Evolutionary conservation across 2,888 invertebrate genomes (phyloP), one percentile per base, ranked within the genome.

Genomic region (Leptopterna dolabrata): DNA sequence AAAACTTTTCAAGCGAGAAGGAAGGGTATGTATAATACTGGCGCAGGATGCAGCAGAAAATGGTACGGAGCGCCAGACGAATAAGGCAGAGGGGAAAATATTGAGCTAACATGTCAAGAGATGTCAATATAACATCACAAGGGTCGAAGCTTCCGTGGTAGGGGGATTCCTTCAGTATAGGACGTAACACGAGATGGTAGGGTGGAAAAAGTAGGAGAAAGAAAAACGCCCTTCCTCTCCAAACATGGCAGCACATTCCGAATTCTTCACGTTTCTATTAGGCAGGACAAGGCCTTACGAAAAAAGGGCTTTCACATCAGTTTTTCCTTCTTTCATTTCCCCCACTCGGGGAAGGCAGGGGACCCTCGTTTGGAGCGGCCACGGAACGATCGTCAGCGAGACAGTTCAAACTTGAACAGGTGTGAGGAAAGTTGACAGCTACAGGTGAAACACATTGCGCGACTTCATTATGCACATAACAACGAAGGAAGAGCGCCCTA

Each of bases 91-190:
- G 73, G 73, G 19, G 30, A 73, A 36, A 73, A 41, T 73, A 73
- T 73, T 73, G 73, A 73, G 73, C 73, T 73, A 73, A 73, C 73
- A 73, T 73, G 73, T 73, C 73, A 73, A 73, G 73, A 73, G 73
- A 73, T 73, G 73, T 73, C 73, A 73, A 73, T 73, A 73, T 73
- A 73, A 73, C 73, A 73, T 73, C 73, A 73, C 73, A 73, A 73
- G 73, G 73, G 73, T 73, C 73, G 73, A 73, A 30, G 73, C 73
- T 73, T 30, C n/a, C 36, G 73, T 73, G 73, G 73, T 73, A 63
- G 73, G 41, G 73, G 73, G 73, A 73, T 36, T 73, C 16, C 73
- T 73, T 73, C 14, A 73, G 30, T 73, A 73, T 73, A 73, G 30
- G 36, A 73, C 73, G 73, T 73, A 73, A 73, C 73, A 73, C 36